phyloP scores from a whole-genome alignment of 2,113 vertebrate genomes.

The Caranx melampygus region DNA sequence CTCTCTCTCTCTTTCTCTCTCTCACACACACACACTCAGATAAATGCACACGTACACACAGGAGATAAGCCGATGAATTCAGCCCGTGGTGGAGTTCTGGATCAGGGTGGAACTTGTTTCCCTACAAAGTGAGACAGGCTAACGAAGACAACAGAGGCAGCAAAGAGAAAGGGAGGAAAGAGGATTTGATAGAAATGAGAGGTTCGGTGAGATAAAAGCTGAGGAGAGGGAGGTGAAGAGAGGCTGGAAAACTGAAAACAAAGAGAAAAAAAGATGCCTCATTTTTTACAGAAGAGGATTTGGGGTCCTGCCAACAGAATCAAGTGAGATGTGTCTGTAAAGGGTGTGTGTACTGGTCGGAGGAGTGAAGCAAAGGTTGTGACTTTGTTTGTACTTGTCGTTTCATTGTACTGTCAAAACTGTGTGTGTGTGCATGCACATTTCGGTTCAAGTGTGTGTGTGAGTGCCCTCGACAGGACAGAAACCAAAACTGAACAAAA shows the following conservation, averaged over 20 bases:
- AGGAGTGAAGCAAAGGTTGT: constrained; percentile 52
- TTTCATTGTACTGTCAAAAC: constrained; percentile 58
- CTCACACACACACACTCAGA: background rate
- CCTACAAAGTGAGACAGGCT: constrained; percentile 53
- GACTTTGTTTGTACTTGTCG: constrained; percentile 68
- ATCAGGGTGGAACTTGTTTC: constrained; percentile 62
- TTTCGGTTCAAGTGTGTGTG: constrained; percentile 39
- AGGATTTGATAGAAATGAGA: constrained; percentile 67
- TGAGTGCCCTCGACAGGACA: constrained; percentile 23
- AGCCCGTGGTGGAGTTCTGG: constrained; percentile 57
- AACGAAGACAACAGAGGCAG: constrained; percentile 69
- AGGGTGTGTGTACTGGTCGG: constrained; percentile 37
- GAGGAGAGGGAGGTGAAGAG: constrained; percentile 50
- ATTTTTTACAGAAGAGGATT: constrained; percentile 77
- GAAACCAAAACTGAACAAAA: constrained; percentile 19
- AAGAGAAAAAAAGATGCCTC: constrained; percentile 78
- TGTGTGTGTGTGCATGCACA: constrained; percentile 34
- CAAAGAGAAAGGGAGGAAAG: constrained; percentile 60
- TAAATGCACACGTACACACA: constrained; percentile 21
- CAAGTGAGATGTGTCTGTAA: constrained; percentile 76
- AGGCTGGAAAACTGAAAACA: constrained; percentile 54
- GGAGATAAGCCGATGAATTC: constrained; percentile 64
- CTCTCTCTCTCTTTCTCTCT: background rate
- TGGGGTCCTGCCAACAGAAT: constrained; percentile 77
- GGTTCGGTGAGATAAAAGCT: constrained; percentile 57